These are phyloP conservation scores for Entomobrya proxima DNA, from an alignment of 2,888 invertebrate genomes.

Conservation along the genomic window DNA sequence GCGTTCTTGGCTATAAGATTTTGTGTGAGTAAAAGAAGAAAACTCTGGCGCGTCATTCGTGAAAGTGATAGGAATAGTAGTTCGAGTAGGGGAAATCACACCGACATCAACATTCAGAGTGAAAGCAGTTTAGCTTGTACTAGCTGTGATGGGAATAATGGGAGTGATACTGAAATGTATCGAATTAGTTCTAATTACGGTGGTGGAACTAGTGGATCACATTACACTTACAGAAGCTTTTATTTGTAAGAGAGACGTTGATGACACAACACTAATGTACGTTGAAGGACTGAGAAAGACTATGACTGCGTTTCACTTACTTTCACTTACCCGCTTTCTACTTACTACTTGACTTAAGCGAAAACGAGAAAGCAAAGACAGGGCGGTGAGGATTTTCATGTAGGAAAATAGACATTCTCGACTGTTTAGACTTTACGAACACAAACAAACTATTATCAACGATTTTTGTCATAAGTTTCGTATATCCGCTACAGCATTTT, in stretches of 20 bases:
- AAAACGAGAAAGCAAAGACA: too few relatives aligned
- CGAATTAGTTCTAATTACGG: background rate
- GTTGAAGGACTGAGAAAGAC: background rate
- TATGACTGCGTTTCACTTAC: background rate
- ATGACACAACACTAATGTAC: background rate
- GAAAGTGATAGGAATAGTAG: background rate
- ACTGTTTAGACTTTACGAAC: too few relatives aligned
- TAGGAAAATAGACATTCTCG: too few relatives aligned
- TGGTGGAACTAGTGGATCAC: background rate
- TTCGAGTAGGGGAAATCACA: background rate
- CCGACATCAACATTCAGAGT: background rate
- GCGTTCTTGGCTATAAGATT: conserved; percentile 47
- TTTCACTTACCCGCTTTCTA: background rate
- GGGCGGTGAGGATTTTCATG: too few relatives aligned
- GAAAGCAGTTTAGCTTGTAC: background rate
- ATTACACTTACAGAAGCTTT: conserved; percentile 31
- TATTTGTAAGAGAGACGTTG: conserved; percentile 42
- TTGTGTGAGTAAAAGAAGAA: background rate
- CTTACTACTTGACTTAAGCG: too few relatives aligned
- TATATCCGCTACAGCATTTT: too few relatives aligned
- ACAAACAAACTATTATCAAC: too few relatives aligned
- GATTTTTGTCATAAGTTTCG: too few relatives aligned
- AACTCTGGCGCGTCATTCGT: background rate
- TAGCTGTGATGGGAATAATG: background rate
- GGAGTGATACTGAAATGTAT: conserved; percentile 1